Conservation (phyloP, 2,113 vertebrate genomes). For the cattle (Bos taurus) region DNA sequence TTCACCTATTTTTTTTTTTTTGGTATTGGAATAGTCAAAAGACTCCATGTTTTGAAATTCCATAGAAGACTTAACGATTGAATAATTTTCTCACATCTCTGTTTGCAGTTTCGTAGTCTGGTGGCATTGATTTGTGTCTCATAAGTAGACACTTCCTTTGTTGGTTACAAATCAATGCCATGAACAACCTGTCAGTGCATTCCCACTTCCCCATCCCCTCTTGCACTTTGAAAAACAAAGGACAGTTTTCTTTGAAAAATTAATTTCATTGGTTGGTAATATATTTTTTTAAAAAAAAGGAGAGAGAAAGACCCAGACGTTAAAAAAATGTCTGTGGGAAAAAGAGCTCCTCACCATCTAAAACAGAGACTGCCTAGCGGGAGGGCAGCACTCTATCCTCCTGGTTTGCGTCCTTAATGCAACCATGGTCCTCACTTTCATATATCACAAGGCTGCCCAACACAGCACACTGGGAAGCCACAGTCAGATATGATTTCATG, state of each 20-base stretch:
- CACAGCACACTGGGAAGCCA: conserved; percentile 72
- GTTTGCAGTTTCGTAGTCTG: conserved; percentile 83
- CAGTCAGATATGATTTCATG: conserved; percentile 75
- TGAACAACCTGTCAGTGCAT: conserved; percentile 75
- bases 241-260: conserved; percentile 20
- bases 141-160: conserved; percentile 85
- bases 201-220: background rate
- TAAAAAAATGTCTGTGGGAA: conserved; percentile 25
- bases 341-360: conserved; percentile 62
- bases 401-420: conserved; percentile 69
- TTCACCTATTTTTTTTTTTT: background rate
- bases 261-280: conserved; percentile 71
- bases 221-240: conserved; percentile 56
- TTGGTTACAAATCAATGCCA: conserved; percentile 85
- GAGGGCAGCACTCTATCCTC: conserved; percentile 51
- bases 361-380: conserved; percentile 62
- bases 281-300: background rate
- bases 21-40: conserved; percentile 42
- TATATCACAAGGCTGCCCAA: conserved; percentile 56
- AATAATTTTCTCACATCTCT: conserved; percentile 86
- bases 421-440: conserved; percentile 67
- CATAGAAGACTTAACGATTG: conserved; percentile 79
- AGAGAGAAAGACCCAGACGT: conserved; percentile 36
- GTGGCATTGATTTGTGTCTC: conserved; percentile 86
- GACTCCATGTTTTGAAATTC: conserved; percentile 61